A percentile compares a stretch with the other conserved stretches of the same genome.
Evolutionary conservation across 2,888 invertebrate genomes (phyloP).

Genomic region (Linnaemya vulpina): DNA sequence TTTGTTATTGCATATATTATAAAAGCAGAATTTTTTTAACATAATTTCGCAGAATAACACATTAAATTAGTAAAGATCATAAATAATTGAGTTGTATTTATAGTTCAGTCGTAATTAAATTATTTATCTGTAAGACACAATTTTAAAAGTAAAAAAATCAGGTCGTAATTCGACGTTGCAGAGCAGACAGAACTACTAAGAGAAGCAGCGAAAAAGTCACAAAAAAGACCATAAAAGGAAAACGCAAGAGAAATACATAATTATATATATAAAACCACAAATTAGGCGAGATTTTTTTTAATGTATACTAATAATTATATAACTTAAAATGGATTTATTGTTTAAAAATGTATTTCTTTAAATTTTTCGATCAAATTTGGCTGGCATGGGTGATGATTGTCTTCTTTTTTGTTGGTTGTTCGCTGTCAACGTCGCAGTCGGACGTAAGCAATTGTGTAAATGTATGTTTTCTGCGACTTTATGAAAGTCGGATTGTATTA

Average conservation of each 20-base stretch:
- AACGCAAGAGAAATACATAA: conserved; percentile 38
- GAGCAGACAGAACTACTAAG: conserved; percentile 64
- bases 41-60: background rate
- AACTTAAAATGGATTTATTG: conserved; percentile 15
- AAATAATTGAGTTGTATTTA: conserved; percentile 8
- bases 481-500: conserved; percentile 72
- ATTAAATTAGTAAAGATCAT: conserved; percentile 9
- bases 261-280: conserved; percentile 17
- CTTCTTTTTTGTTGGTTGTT: conserved; percentile 34
- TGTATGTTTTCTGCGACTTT: conserved; percentile 47
- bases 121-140: conserved; percentile 35
- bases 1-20: conserved; percentile 66
- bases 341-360: background rate
- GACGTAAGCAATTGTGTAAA: conserved; percentile 50
- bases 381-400: conserved; percentile 35
- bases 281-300: conserved; percentile 20
- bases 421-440: conserved; percentile 67
- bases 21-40: conserved; percentile 21
- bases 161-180: conserved; percentile 64
- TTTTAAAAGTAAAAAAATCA: conserved; percentile 57
- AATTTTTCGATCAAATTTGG: conserved; percentile 17
- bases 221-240: conserved; percentile 47
- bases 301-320: conserved; percentile 31
- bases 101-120: conserved; percentile 10
- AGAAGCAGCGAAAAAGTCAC: conserved; percentile 47